Percentiles rank a stretch among this genome's conserved stretches.
Evolutionary conservation across 2,888 invertebrate genomes (phyloP).

Genomic region (Nomada flava): DNA sequence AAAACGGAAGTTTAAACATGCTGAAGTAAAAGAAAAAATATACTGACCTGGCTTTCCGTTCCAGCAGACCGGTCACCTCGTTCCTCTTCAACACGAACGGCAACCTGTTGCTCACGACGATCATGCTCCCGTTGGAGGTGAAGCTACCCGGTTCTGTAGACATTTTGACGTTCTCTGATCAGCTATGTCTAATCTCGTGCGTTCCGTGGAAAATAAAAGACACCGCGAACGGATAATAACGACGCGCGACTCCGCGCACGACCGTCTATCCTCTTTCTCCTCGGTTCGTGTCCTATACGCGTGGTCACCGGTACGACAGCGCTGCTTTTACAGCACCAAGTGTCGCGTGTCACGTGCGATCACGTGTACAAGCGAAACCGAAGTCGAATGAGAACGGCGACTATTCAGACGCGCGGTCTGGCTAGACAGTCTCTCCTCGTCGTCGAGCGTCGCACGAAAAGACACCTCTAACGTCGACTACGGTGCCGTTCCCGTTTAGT

Average conservation of each 20-base stretch:
- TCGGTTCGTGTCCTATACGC: constrained; percentile 29
- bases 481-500: constrained; percentile 6
- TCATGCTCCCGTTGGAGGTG: constrained; percentile 88
- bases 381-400: constrained; percentile 51
- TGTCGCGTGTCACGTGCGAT: constrained; percentile 59
- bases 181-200: constrained; percentile 4
- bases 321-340: constrained; percentile 25
- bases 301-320: constrained; percentile 21
- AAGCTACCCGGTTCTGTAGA: constrained; percentile 80
- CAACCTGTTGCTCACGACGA: constrained; percentile 95
- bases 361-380: constrained; percentile 55
- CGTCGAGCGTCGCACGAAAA: constrained; percentile 33
- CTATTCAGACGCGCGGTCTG: constrained; percentile 23
- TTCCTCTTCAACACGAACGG: constrained; percentile 94
- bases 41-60: constrained; percentile 93
- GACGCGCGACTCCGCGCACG: constrained; percentile 45
- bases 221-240: constrained; percentile 37
- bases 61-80: constrained; percentile 89
- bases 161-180: constrained; percentile 68
- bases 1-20: too few species aligned
- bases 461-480: constrained; percentile 15
- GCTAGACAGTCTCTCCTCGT: constrained; percentile 26
- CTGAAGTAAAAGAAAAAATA: background rate
- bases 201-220: constrained; percentile 19
- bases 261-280: constrained; percentile 39